Base-by-base conservation (phyloP, 2,113 vertebrate species). In the Bombycilla garrulus region DNA sequence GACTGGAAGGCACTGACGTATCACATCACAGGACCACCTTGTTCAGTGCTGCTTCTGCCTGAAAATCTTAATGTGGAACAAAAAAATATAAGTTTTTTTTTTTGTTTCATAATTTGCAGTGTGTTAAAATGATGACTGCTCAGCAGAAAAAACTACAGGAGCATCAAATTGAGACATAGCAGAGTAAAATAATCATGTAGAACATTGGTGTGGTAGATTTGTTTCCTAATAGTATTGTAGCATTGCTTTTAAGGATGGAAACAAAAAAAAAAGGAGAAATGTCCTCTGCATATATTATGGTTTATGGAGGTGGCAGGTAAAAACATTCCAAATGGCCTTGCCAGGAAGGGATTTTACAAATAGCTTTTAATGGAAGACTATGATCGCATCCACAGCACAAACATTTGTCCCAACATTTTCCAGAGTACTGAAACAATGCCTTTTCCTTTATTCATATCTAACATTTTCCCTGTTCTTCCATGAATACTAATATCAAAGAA, bases 11-110 rank as follows among this genome's bases (percentile, higher is more conserved):
- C 26, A 78, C 14, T 50, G 64, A 86, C 42, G 61, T 8, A 56
- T 19, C 48, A 57, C 28, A 65, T 25, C 72, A 78, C 28, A 83
- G 64, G 25, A 54, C 31, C 42, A 64, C 73, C 42, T 54, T 42
- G 29, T n/a, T 69, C 54, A 67, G 20, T 47, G 45, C 5, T 78
- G 31, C 42, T 90, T 31, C 81, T 79, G 38, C 11, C 90, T 57
- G 45, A 67, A 88, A 92, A 83, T 29, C 33, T 58, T 69, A 57
- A 61, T 9, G 6, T 10, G 25, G n/a, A 88, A 62, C 2, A 74
- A 73, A 69, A 69, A 64, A 28, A 15, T 9, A 0, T 15, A 36
- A 25, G 14, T 0, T 4, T 22, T 72, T 0, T 4, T 22, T 72
- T 79, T 73, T 31, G 21, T 61, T 86, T 64, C 61, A 60, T 22